These are phyloP conservation scores for Calliphora vomitoria DNA, from an alignment of 2,888 invertebrate species.

Conservation along the genomic window DNA sequence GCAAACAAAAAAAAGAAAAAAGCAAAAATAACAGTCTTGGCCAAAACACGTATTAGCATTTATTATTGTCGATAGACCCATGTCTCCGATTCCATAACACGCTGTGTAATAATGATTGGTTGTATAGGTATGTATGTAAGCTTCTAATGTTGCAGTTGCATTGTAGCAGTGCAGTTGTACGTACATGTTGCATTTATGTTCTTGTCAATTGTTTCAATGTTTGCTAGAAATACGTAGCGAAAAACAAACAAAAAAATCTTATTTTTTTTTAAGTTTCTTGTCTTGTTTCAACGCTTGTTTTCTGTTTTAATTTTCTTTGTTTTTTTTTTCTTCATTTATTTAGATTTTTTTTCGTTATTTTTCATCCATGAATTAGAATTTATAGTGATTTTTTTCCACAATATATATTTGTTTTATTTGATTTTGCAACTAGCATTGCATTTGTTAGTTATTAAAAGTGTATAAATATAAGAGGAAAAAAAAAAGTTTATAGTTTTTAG, in stretches of 20 bases:
- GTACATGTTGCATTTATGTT: slow-evolving; percentile 73
- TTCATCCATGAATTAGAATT: slow-evolving; percentile 66
- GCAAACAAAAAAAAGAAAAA: slow-evolving; percentile 1
- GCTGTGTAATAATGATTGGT: slow-evolving; percentile 12
- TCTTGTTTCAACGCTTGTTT: slow-evolving; percentile 55
- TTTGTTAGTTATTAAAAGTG: slow-evolving; percentile 66
- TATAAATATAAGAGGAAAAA: not conserved
- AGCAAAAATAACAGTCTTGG: slow-evolving; percentile 12
- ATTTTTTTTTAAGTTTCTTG: slow-evolving; percentile 42
- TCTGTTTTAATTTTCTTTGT: slow-evolving; percentile 56
- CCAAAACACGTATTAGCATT: slow-evolving; percentile 72
- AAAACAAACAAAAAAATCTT: slow-evolving; percentile 7
- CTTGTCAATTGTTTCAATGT: slow-evolving; percentile 73
- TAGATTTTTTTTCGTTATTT: slow-evolving; percentile 33
- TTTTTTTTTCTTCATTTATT: slow-evolving; percentile 51
- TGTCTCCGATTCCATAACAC: slow-evolving; percentile 25
- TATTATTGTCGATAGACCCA: slow-evolving; percentile 43
- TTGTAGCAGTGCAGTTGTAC: slow-evolving; percentile 32
- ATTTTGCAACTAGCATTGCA: slow-evolving; percentile 42
- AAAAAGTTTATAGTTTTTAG: slow-evolving; percentile 8
- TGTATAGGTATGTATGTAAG: slow-evolving; percentile 1
- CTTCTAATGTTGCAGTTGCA: slow-evolving; percentile 25
- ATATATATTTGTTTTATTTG: slow-evolving; percentile 18
- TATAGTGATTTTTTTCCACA: slow-evolving; percentile 19
- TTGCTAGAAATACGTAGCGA: slow-evolving; percentile 34